A percentile compares a stretch with the other conserved stretches of the same genome.
Evolutionary conservation across 2,888 invertebrate genomes (phyloP).

Genomic region (Tricholauxania praeusta): DNA sequence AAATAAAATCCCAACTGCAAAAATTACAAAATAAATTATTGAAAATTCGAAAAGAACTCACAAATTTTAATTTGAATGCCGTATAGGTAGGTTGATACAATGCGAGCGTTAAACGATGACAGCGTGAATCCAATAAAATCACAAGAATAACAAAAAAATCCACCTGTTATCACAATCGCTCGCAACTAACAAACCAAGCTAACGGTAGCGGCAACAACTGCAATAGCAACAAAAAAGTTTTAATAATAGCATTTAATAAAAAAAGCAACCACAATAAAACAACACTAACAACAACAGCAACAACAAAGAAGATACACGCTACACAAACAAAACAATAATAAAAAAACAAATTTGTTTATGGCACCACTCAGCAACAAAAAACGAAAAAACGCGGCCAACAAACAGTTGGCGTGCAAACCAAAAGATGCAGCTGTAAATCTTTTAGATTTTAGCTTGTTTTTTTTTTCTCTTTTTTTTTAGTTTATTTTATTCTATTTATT

Average conservation of each 20-base stretch:
- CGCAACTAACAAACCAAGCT: not conserved
- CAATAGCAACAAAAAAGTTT: not conserved
- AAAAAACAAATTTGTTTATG: not conserved
- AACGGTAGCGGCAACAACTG: too few species aligned
- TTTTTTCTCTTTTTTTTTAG: not conserved
- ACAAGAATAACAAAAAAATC: not conserved
- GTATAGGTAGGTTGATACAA: too few species aligned
- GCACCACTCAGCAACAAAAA: not conserved
- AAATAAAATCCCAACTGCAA: too few species aligned
- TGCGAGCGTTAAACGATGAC: too few species aligned
- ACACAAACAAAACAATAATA: not conserved
- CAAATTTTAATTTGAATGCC: too few species aligned
- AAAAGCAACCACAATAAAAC: not conserved
- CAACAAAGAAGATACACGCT: not conserved
- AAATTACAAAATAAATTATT: too few species aligned
- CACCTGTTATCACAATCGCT: not conserved
- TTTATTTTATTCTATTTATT: too few species aligned
- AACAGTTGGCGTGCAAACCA: not conserved
- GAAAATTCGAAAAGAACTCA: too few species aligned
- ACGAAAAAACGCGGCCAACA: constrained; percentile 1
- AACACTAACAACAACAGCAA: constrained; percentile 7
- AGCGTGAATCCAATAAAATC: too few species aligned
- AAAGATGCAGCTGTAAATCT: constrained; percentile 17
- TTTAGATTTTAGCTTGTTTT: not conserved
- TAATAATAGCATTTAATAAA: not conserved